Conservation (phyloP, 1,140 invertebrate genomes). For the Zaprionus vittiger region DNA sequence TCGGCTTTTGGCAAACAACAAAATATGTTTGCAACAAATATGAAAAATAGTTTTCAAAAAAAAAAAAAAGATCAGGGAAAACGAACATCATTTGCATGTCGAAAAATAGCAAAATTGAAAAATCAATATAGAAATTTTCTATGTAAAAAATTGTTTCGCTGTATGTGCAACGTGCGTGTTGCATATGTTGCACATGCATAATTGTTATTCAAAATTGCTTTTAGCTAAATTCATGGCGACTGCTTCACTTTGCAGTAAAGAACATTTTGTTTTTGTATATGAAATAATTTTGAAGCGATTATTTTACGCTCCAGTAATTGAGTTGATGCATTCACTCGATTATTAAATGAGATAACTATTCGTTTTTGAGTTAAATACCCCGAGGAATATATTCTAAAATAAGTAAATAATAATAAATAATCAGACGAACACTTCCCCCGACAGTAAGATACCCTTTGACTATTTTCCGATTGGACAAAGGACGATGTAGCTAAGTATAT, state of each 20-base stretch:
- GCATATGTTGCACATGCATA: conserved; percentile 13
- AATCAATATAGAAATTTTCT: conserved; percentile 2
- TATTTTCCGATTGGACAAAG: no score
- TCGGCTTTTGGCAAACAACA: conserved; percentile 8
- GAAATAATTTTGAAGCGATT: neutral
- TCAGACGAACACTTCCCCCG: no score
- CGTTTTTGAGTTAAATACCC: neutral
- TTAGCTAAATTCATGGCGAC: conserved; percentile 21
- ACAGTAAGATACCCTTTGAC: no score
- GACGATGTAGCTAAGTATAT: no score
- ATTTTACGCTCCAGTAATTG: conserved; percentile 1
- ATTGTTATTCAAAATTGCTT: conserved; percentile 24
- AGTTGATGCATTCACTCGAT: neutral
- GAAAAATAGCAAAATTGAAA: neutral
- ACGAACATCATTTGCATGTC: neutral
- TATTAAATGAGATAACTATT: neutral
- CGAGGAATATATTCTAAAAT: neutral
- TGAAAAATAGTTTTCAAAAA: neutral
- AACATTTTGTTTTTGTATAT: neutral
- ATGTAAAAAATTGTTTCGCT: neutral
- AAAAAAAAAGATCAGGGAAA: neutral
- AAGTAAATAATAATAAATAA: no score
- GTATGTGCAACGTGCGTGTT: neutral
- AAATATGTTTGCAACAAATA: conserved; percentile 19
- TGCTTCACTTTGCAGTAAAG: neutral